phyloP scores from a whole-genome alignment of 92 coral and sea anemone species.

The Epizoanthus scotinus region DNA sequence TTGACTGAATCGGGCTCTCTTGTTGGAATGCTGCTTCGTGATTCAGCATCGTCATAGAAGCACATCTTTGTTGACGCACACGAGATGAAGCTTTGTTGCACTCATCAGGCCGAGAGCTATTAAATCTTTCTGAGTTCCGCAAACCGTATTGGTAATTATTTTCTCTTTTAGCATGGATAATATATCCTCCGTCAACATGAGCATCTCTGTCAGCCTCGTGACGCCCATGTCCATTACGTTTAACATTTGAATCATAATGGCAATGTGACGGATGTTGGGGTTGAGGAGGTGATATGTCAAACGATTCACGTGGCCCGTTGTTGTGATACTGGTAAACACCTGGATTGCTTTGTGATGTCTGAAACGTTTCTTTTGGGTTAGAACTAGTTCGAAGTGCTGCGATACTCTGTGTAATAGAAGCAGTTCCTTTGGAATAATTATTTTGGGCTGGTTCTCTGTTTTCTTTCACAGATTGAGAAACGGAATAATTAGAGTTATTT shows the following conservation, averaged over 20 bases:
- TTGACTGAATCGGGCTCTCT: background rate
- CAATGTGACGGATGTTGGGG: constrained; percentile 3
- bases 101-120: background rate
- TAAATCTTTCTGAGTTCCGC: background rate
- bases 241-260: constrained; percentile 6
- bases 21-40: background rate
- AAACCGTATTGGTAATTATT: background rate
- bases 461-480: background rate
- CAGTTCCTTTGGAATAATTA: background rate
- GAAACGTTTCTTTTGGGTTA: background rate
- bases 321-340: background rate
- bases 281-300: constrained; percentile 19
- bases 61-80: constrained; percentile 12
- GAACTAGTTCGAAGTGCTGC: background rate
- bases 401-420: background rate
- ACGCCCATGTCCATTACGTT: background rate
- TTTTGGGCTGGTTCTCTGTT: background rate
- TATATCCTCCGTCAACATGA: background rate
- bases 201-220: background rate
- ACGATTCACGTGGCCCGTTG: background rate
- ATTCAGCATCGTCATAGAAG: constrained; percentile 13
- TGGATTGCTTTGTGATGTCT: background rate
- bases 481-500: background rate
- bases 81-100: background rate
- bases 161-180: background rate